A percentile compares a stretch with the other conserved stretches of the same genome.
phyloP scores from a whole-genome alignment of 2,888 invertebrate species.

The Polyommatus icarus region DNA sequence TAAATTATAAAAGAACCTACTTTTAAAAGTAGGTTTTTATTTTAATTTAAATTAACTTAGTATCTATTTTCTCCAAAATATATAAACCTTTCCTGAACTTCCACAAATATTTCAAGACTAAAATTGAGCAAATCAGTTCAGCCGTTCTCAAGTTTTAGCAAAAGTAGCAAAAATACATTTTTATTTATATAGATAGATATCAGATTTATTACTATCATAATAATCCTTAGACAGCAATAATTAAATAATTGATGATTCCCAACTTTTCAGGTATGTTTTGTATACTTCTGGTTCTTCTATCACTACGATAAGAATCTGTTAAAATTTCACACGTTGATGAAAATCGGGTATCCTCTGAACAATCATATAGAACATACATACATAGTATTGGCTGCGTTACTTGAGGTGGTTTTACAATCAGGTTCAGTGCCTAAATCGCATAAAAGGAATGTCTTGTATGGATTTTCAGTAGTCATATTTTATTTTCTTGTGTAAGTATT shows the following conservation, averaged over 20 bases:
- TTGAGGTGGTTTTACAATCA: neutral
- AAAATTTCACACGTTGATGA: neutral
- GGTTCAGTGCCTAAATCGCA: neutral
- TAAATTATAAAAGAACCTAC: neutral
- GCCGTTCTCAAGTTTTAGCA: neutral
- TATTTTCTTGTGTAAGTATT: neutral
- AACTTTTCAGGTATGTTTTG: neutral
- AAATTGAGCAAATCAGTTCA: no score
- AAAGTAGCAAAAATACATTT: neutral
- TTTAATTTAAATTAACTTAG: no score
- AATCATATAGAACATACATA: slow-evolving; percentile 3
- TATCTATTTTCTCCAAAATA: no score
- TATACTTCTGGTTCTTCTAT: slow-evolving; percentile 10
- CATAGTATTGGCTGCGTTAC: neutral
- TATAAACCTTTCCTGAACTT: no score
- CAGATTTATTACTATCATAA: neutral
- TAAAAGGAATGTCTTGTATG: slow-evolving; percentile 3
- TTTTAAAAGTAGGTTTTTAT: no score
- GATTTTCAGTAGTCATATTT: neutral
- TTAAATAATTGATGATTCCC: neutral
- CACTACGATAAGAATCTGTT: slow-evolving; percentile 9
- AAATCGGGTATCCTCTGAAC: slow-evolving; percentile 1
- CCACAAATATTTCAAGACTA: no score
- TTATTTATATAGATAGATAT: neutral
- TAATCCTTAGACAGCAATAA: neutral